Evolutionary conservation across 2,797 vertebrate species (phyloP), one percentile per base, ranked within the genome.

Genomic region (Sylvilagus floridanus): DNA sequence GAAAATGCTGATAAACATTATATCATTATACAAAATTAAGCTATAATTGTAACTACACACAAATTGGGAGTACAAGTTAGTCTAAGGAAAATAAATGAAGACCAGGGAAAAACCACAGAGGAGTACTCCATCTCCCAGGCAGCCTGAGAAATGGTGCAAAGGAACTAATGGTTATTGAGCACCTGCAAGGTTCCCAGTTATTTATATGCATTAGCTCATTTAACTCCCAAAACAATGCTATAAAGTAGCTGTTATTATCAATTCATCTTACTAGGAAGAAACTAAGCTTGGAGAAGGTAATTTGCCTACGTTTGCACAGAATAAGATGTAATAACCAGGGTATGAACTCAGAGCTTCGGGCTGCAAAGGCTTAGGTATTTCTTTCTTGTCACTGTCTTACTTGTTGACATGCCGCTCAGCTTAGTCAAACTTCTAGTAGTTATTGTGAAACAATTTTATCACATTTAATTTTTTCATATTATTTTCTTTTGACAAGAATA

Each of bases 51-150:
- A 86, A 83, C 86, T 72, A 84, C 10, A 63, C 26, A 88, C 65
- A 95, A 84, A 52, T 77, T n/a, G 37, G 35, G 81, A 90, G 32
- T 79, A 72, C 66, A 83, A 82, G n/a, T 81, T 87, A 84, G 54
- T 90, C 62, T 91, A 81, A 95, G 78, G 47, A 60, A 84, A 87
- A 73, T 73, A 94, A 92, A 77, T 81, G 42, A 95, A 90, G 84
- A 78, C 60, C 26, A 47, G 28, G 12, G 19, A 35, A 88, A 84
- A 9, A 26, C 73, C 73, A 5, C 16, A 37, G 6, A 90, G 24
- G 42, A 52, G 13, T 68, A 13, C 16, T 87, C 26, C 42, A 62
- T 84, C 47, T 69, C 73, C 26, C 14, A 84, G 32, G 75, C 71
- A 72, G 21, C 16, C 22, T 66, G 32, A 71, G 68, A 84, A 82